phyloP scores from a whole-genome alignment of 2,113 vertebrate species.

The Istiophorus platypterus region DNA sequence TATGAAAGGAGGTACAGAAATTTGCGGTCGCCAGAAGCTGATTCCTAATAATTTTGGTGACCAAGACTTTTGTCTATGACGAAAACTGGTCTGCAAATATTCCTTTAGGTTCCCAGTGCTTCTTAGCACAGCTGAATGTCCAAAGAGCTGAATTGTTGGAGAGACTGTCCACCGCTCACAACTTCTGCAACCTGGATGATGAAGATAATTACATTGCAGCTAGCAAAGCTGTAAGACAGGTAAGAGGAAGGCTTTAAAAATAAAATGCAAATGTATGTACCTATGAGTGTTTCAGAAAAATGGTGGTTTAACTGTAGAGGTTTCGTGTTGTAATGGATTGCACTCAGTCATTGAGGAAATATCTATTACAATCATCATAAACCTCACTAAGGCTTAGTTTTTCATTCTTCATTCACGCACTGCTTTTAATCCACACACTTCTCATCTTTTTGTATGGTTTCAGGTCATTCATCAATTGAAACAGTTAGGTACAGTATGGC shows the following conservation, averaged over 20 bases:
- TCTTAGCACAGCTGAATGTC: slow-evolving; percentile 92
- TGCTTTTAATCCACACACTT: neutral
- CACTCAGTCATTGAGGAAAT: neutral
- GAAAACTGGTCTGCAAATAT: neutral
- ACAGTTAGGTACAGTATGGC: slow-evolving; percentile 94
- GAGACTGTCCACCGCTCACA: slow-evolving; percentile 92
- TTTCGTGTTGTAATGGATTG: neutral
- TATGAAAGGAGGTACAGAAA: neutral
- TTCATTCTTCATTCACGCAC: neutral
- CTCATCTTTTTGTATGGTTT: slow-evolving; percentile 1
- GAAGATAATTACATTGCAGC: slow-evolving; percentile 92
- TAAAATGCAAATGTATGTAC: too few species aligned
- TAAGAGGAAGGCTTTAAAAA: slow-evolving; percentile 20
- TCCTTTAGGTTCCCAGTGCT: slow-evolving; percentile 88
- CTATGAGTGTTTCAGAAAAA: neutral
- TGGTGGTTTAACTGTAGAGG: neutral
- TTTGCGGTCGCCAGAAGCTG: neutral
- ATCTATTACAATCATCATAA: neutral
- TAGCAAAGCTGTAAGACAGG: slow-evolving; percentile 90
- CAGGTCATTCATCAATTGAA: slow-evolving; percentile 96
- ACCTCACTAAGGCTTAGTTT: neutral
- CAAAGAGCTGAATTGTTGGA: slow-evolving; percentile 95
- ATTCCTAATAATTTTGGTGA: neutral
- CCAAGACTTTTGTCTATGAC: neutral
- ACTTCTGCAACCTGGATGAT: slow-evolving; percentile 94